Conservation (phyloP, 2,888 invertebrate species). For the Apoda limacodes region DNA sequence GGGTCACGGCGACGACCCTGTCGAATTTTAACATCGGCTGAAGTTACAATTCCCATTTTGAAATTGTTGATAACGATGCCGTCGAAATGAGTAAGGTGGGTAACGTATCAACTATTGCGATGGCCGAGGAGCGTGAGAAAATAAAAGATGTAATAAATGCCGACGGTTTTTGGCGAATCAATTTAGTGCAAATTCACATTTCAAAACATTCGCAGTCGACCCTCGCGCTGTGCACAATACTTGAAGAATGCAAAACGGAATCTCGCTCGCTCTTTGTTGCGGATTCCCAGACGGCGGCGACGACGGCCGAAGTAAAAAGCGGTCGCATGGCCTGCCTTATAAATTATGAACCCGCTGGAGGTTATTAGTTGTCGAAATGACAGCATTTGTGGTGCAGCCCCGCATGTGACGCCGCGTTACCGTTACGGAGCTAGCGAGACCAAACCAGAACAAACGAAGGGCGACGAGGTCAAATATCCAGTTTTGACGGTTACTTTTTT, state of each 20-base stretch:
- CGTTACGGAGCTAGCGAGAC: slow-evolving; percentile 39
- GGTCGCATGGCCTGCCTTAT: slow-evolving; percentile 52
- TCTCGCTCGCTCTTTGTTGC: slow-evolving; percentile 57
- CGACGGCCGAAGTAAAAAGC: slow-evolving; percentile 52
- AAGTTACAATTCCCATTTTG: no score
- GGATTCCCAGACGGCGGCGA: slow-evolving; percentile 65
- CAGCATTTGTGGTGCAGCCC: slow-evolving; percentile 28
- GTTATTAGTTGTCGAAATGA: slow-evolving; percentile 60
- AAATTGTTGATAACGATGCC: no score
- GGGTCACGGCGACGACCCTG: slow-evolving; percentile 35
- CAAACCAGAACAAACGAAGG: slow-evolving; percentile 38
- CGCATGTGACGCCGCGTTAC: slow-evolving; percentile 42
- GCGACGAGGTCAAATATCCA: slow-evolving; percentile 44
- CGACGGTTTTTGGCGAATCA: slow-evolving; percentile 31
- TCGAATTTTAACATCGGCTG: no score
- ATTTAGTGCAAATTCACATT: slow-evolving; percentile 39
- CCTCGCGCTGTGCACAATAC: slow-evolving; percentile 43
- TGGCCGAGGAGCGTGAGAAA: no score
- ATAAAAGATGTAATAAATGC: slow-evolving; percentile 25
- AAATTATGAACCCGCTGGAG: slow-evolving; percentile 49
- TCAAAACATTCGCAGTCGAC: slow-evolving; percentile 38
- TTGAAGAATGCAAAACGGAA: slow-evolving; percentile 62
- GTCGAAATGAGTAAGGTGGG: no score
- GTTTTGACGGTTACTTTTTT: slow-evolving; percentile 27
- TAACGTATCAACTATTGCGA: no score